These are phyloP conservation scores for Monarcha castaneiventris DNA, from an alignment of 2,113 vertebrate genomes.

Conservation along the genomic window DNA sequence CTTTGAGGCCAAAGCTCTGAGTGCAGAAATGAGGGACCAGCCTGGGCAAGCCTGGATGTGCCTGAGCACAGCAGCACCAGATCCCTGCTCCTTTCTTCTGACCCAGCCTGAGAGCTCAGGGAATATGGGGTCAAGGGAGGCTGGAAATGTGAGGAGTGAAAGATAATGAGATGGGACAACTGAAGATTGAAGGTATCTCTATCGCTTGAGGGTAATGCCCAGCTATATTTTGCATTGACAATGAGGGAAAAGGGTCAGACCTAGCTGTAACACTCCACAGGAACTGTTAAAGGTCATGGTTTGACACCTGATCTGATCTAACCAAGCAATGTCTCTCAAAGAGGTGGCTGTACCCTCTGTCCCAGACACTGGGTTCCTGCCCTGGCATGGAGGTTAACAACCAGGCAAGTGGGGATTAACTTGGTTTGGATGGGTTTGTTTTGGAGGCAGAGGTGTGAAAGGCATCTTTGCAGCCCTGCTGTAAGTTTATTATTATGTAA, in stretches of 20 bases:
- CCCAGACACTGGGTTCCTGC: neutral
- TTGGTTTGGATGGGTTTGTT: neutral
- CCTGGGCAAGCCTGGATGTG: neutral
- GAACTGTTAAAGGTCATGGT: rapidly evolving
- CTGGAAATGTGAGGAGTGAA: neutral
- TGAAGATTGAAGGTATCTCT: neutral
- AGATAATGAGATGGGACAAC: neutral
- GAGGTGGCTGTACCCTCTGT: neutral
- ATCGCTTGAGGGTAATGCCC: neutral
- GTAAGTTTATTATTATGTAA: neutral
- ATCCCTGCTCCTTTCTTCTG: neutral
- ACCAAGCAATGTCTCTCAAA: too few relatives aligned
- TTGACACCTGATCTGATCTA: neutral
- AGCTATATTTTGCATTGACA: neutral
- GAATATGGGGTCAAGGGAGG: neutral
- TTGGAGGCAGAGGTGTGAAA: neutral
- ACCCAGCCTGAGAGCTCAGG: neutral
- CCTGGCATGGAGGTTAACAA: neutral
- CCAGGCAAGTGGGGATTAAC: too few relatives aligned
- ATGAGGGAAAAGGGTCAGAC: neutral
- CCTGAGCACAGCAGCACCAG: neutral
- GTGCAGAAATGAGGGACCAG: neutral
- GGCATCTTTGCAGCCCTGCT: neutral
- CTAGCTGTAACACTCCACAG: neutral
- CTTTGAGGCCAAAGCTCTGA: neutral